phyloP scores from a whole-genome alignment of 2,888 invertebrate species.

The Caenorhabditis doughertyi region DNA sequence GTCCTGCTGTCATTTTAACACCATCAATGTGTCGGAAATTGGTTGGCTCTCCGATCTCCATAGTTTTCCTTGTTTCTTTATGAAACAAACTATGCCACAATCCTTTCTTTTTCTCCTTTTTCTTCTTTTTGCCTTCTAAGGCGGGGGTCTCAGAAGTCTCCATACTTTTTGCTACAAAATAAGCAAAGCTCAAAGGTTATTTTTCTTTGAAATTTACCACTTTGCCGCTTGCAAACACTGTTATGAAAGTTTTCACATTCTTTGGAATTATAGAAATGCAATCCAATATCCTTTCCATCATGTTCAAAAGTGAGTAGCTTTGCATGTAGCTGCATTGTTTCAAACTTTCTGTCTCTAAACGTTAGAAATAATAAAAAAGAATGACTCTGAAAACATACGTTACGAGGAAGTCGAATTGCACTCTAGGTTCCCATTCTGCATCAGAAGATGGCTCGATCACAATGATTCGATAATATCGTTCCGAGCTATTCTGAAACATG shows the following conservation, averaged over 20 bases:
- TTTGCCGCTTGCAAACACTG: slow-evolving; percentile 39
- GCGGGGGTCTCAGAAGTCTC: background rate
- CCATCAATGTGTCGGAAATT: slow-evolving; percentile 47
- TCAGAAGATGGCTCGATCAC: slow-evolving; percentile 48
- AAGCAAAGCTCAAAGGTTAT: background rate
- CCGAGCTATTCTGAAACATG: slow-evolving; percentile 47
- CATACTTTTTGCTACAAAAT: slow-evolving; percentile 24
- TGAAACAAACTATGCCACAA: slow-evolving; percentile 18
- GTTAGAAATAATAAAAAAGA: background rate
- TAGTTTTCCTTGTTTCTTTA: slow-evolving; percentile 20
- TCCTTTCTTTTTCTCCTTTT: slow-evolving; percentile 31
- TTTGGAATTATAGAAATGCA: slow-evolving; percentile 46
- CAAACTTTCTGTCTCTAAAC: slow-evolving; percentile 43
- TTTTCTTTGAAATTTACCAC: slow-evolving; percentile 4
- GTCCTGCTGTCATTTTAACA: slow-evolving; percentile 36
- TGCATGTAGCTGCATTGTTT: slow-evolving; percentile 38
- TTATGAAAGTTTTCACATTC: slow-evolving; percentile 44
- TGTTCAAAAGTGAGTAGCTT: slow-evolving; percentile 35
- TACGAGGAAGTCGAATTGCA: slow-evolving; percentile 42
- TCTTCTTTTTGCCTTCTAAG: slow-evolving; percentile 20
- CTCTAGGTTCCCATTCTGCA: slow-evolving; percentile 34
- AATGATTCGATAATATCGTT: slow-evolving; percentile 36
- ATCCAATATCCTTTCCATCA: slow-evolving; percentile 11
- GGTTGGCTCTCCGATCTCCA: slow-evolving; percentile 48
- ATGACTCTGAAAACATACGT: slow-evolving; percentile 8